Base-by-base conservation (phyloP, 2,888 invertebrate species). In the Thymelicus sylvestris region DNA sequence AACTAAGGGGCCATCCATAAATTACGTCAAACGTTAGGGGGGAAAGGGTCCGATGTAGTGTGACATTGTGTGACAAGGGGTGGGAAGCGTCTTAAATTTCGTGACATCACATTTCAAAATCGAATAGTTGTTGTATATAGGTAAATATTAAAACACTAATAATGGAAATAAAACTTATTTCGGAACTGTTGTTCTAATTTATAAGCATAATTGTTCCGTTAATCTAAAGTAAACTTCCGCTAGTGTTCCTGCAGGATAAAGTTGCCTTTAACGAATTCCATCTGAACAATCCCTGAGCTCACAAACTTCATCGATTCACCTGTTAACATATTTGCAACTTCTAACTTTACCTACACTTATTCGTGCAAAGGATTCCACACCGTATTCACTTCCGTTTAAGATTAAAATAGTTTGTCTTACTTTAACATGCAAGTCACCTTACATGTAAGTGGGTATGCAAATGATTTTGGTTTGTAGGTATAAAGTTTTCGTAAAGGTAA, bases 291-390 rank as follows among this genome's bases (percentile, higher is more conserved):
- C 80, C 83, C 84, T 73, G 64, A 81, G 81, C 80, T 77, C 73
- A 71, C 74, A 76, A 80, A 80, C 81, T 80, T 72, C 73, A 85
- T 86, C 82, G 83, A 86, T 86, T 83, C 80, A 84, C 83, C 83
- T 86, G 85, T 85, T 85, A 87, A 77, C 82, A 79, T 81, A 83
- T 81, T 82, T 79, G 80, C 77, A 81, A 80, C 77, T 81, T 75
- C 73, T 71, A 70, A 70, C 65, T 70, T 70, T 65, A 52, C 50
- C 48, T 55, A 62, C 59, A 48, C 52, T 41, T 52, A 7, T 63
- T 1, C 10, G 41, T 64, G 57, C 69, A 63, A 48, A 13, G 13
- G 50, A 60, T 12, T 60, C n/a, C 41, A 48, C 24, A 15, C 13
- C 64, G 60, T 70, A 44, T 60, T 44, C 48, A 19, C 60, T 50